Evolutionary conservation across 2,888 invertebrate genomes (phyloP).

Genomic region (Athrips mouffetella): DNA sequence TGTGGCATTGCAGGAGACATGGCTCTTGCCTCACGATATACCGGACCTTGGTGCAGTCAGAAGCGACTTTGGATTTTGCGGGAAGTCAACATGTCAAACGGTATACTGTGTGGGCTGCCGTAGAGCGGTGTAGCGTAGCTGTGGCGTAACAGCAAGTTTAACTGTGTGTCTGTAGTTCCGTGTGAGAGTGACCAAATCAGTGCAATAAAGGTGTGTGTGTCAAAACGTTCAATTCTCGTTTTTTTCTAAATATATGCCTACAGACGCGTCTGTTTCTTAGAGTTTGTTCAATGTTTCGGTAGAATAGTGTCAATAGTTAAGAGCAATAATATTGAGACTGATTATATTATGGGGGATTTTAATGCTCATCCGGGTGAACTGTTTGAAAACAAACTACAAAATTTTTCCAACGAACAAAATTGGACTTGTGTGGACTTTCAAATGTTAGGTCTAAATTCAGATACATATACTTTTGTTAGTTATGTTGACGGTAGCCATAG

Average conservation of each 20-base stretch:
- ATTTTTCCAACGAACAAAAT: conserved; percentile 11
- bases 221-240: conserved; percentile 16
- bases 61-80: background rate
- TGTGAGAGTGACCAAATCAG: background rate
- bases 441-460: background rate
- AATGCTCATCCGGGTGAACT: conserved; percentile 14
- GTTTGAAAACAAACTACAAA: conserved; percentile 12
- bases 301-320: no score
- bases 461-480: background rate
- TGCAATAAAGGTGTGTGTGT: background rate
- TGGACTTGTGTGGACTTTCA: conserved; percentile 11
- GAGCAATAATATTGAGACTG: no score
- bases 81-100: background rate
- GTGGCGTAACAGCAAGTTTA: background rate
- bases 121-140: background rate
- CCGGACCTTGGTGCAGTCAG: background rate
- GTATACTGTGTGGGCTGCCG: background rate
- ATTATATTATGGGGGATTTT: no score
- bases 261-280: no score
- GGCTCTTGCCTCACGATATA: background rate
- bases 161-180: background rate
- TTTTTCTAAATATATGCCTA: no score
- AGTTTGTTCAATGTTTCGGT: no score
- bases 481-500: background rate
- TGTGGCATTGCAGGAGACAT: no score